These are phyloP conservation scores for Lutraria rhynchaena DNA, from an alignment of 1,140 invertebrate species.

Conservation along the genomic window DNA sequence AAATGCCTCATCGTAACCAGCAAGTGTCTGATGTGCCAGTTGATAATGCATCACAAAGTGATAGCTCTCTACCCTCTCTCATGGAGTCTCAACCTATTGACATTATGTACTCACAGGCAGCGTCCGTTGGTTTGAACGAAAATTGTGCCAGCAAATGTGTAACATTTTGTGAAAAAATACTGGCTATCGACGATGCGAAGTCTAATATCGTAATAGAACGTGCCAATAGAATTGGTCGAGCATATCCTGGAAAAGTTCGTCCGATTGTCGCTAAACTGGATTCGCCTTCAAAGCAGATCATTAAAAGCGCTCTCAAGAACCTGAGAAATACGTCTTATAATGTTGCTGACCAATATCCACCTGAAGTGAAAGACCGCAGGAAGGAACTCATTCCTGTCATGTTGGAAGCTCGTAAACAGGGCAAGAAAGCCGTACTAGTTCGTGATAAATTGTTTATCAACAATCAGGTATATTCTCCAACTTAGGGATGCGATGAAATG, in stretches of 20 bases:
- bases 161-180: too few species aligned
- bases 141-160: too few species aligned
- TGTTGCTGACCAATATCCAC: slow-evolving; percentile 21
- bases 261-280: slow-evolving; percentile 3
- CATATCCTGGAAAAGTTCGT: neutral
- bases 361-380: slow-evolving; percentile 20
- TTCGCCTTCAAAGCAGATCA: neutral
- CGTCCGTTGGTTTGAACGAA: too few species aligned
- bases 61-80: too few species aligned
- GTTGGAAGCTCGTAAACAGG: slow-evolving; percentile 6
- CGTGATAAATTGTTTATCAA: slow-evolving; percentile 42
- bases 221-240: neutral
- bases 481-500: slow-evolving; percentile 8
- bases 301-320: slow-evolving; percentile 13
- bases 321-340: slow-evolving; percentile 5
- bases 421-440: slow-evolving; percentile 2
- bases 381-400: slow-evolving; percentile 2
- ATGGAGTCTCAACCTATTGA: too few species aligned
- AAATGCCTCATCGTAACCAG: too few species aligned
- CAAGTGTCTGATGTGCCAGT: too few species aligned
- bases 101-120: too few species aligned
- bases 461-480: slow-evolving; percentile 1
- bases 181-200: too few species aligned
- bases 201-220: neutral
- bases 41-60: too few species aligned